Base-by-base conservation (phyloP, 2,797 vertebrate species). In the Gobionotothen gibberifrons region DNA sequence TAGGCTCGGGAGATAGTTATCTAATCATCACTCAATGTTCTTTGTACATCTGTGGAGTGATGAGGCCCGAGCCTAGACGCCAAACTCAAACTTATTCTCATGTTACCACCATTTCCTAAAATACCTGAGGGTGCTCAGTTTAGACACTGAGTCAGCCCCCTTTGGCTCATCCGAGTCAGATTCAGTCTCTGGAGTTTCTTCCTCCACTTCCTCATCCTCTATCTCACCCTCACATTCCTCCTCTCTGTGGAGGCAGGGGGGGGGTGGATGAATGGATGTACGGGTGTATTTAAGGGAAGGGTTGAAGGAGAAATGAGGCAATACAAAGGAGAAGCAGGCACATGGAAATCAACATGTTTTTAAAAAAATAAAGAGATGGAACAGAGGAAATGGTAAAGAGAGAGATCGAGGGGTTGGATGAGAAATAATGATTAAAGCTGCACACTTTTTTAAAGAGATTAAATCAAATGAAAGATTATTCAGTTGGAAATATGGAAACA, bases 161-260 rank as follows among this genome's bases (percentile, higher is more conserved):
- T 87, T 87, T 74, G 88, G 81, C 84, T 92, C 92, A 91, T 94
- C 93, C 8, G 90, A 93, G 59, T 91, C 90, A 70, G 93, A 93
- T 83, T 93, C 92, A 73, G 94, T 94, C 81, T 91, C 72, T 29
- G 91, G 87, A 88, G 84, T 71, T 62, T 92, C 88, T 39, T 89
- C 92, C 44, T 85, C 81, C 83, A 39, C n/a, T 5, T 43, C 21
- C 47, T 69, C 56, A 58, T 79, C 76, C 76, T 81, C 68, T 59
- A 73, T 42, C 57, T 69, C 86, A 81, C 85, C 88, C 87, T 93
- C 87, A 90, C 69, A 83, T 78, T 91, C 92, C 88, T 94, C 93
- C 85, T 93, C 91, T 90, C 93, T 94, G 87, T 21, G 14, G 83
- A 85, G 53, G 82, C 19, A 58, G 12, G 29, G 36, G 22, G 22